phyloP scores from a whole-genome alignment of 1,140 invertebrate genomes.

The Drosophila sturtevanti region DNA sequence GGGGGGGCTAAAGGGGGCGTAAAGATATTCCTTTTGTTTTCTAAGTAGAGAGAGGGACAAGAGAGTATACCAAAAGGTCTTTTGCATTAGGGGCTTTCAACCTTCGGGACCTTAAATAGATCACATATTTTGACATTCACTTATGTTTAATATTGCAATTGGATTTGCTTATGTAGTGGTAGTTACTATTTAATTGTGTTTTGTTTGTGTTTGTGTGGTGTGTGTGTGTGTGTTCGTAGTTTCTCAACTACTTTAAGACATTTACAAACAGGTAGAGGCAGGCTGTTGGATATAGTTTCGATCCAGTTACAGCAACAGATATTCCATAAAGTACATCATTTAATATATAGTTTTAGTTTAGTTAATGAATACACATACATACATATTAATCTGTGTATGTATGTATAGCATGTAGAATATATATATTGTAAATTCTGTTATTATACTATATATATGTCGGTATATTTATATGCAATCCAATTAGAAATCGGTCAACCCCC shows the following conservation, averaged over 20 bases:
- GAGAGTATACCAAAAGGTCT: constrained; percentile 64
- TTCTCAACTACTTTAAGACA: constrained; percentile 47
- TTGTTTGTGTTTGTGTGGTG: constrained; percentile 19
- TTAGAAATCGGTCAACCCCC: constrained; percentile 80
- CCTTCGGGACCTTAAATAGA: constrained; percentile 78
- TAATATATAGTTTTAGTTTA: constrained; percentile 38
- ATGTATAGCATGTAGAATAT: background rate
- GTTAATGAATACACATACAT: constrained; percentile 42
- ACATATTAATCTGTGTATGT: background rate
- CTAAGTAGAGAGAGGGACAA: constrained; percentile 35
- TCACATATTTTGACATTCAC: constrained; percentile 82
- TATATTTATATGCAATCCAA: constrained; percentile 38
- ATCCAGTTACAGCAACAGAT: constrained; percentile 9
- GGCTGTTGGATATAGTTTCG: constrained; percentile 9
- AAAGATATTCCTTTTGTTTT: constrained; percentile 7
- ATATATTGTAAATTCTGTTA: background rate
- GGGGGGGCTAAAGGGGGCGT: constrained; percentile 25
- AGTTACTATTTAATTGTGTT: constrained; percentile 20
- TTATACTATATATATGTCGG: no score
- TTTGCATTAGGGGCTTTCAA: constrained; percentile 45
- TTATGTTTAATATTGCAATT: constrained; percentile 77
- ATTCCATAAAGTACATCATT: constrained; percentile 11
- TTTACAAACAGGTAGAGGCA: constrained; percentile 45
- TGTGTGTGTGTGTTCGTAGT: constrained; percentile 4
- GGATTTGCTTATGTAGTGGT: constrained; percentile 43